Evolutionary conservation across 2,888 invertebrate genomes (phyloP).

Genomic region (Reticulitermes lucifugus): DNA sequence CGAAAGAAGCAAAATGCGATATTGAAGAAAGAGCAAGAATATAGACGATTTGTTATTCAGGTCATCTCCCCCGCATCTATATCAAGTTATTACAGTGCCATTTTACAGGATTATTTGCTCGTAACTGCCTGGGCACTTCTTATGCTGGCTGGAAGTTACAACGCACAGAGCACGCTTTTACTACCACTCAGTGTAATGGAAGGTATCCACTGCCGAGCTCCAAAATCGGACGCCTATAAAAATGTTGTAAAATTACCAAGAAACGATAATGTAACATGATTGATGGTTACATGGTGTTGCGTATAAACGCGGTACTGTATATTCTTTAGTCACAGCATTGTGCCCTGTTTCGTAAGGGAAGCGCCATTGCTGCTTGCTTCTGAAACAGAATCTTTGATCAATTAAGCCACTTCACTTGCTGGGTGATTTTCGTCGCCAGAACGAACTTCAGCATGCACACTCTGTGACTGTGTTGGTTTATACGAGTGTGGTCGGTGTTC

Average conservation of each 20-base stretch:
- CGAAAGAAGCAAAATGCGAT: neutral
- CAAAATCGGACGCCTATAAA: neutral
- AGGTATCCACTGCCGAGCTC: neutral
- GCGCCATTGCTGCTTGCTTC: too few species aligned
- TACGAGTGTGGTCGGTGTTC: too few species aligned
- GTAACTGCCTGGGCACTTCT: neutral
- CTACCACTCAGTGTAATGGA: neutral
- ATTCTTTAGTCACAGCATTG: too few species aligned
- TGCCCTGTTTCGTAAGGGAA: too few species aligned
- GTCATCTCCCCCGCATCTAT: neutral
- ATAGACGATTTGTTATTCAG: conserved; percentile 12
- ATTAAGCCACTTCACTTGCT: too few species aligned
- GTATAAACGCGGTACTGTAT: neutral
- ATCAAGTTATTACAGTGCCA: neutral
- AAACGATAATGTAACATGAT: neutral
- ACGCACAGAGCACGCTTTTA: neutral
- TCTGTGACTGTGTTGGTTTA: too few species aligned
- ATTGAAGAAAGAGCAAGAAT: neutral
- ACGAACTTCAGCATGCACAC: too few species aligned
- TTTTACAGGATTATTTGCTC: neutral
- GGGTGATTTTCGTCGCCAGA: too few species aligned
- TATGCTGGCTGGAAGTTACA: neutral
- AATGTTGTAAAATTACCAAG: neutral
- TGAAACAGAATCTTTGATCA: too few species aligned
- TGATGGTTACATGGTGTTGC: neutral